Percentiles rank a stretch among this genome's conserved stretches.
These are phyloP conservation scores for Drosophila novamexicana DNA, from an alignment of 1,140 invertebrate genomes.

Conservation along the genomic window DNA sequence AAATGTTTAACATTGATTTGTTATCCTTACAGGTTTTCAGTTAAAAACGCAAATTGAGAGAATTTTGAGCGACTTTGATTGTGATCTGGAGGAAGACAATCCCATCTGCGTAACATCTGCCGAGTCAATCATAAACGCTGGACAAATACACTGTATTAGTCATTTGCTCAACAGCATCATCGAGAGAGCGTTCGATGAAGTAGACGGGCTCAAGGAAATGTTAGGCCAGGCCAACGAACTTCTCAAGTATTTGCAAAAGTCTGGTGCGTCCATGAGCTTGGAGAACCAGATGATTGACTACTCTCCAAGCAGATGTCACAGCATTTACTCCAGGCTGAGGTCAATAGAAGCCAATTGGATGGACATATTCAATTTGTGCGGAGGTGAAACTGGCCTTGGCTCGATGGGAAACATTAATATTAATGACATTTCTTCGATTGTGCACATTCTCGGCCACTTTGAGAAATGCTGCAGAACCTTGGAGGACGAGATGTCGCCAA, in stretches of 20 bases:
- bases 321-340: slow-evolving; percentile 1
- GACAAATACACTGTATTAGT: slow-evolving; percentile 27
- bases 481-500: slow-evolving; percentile 5
- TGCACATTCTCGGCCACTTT: slow-evolving; percentile 11
- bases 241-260: neutral
- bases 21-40: neutral
- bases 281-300: neutral
- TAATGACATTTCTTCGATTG: slow-evolving; percentile 4
- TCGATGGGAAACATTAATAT: neutral
- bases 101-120: slow-evolving; percentile 24
- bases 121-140: neutral
- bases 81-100: slow-evolving; percentile 8
- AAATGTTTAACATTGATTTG: neutral
- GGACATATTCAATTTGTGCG: neutral
- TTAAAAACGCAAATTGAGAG: neutral
- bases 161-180: slow-evolving; percentile 27
- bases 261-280: neutral
- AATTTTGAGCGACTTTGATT: slow-evolving; percentile 10
- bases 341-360: slow-evolving; percentile 12
- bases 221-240: slow-evolving; percentile 6
- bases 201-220: neutral
- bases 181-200: slow-evolving; percentile 23
- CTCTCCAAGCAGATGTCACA: neutral
- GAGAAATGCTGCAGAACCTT: slow-evolving; percentile 31
- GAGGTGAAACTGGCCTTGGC: neutral